Evolutionary conservation across 2,113 vertebrate genomes (phyloP), one percentile per base, ranked within the genome.

Genomic region (Pterophyllum scalare): DNA sequence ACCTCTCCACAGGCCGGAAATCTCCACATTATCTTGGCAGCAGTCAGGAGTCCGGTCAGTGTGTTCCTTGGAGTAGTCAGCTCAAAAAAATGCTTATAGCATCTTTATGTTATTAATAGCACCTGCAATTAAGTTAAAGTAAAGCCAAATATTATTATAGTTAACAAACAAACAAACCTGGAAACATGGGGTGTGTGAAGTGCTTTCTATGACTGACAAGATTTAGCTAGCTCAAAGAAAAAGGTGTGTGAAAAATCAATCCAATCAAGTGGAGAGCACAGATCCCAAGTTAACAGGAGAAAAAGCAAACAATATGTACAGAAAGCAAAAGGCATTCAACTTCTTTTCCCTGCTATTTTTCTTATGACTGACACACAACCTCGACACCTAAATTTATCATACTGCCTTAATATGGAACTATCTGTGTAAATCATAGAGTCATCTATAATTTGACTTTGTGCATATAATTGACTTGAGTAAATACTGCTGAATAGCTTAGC

Each of bases 11-110:
- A n/a, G 62, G 81, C 82, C 33, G 64, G 83, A 92, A 88, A 82
- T 82, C 82, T 90, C 81, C 22, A 86, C 24, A 22, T 91, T 91
- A 85, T 83, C 83, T 89, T 92, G 88, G 88, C 88, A 84, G 77
- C 26, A 67, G 62, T 81, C 43, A 28, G 28, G 65, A 65, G 77
- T 76, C 74, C 75, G 81, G 67, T 54, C 26, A 43, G 56, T 78
- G 76, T 85, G 77, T 65, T 52, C 76, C 75, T 77, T 13, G 62
- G 35, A 81, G 52, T 59, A 15, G 26, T 40, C 7, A 17, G 14
- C 64, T 78, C 6, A 57, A 57, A 80, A 26, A 60, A 58, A 6
- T 28, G 10, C 17, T 52, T 72, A 72, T 20, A 52, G 31, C 46
- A 19, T 72, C 67, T 72, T 33, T 12, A 54, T 33, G 26, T 52